Evolutionary conservation across 2,113 vertebrate species (phyloP), one percentile per base, ranked within the genome.

Genomic region (Dendrocopos noguchii): DNA sequence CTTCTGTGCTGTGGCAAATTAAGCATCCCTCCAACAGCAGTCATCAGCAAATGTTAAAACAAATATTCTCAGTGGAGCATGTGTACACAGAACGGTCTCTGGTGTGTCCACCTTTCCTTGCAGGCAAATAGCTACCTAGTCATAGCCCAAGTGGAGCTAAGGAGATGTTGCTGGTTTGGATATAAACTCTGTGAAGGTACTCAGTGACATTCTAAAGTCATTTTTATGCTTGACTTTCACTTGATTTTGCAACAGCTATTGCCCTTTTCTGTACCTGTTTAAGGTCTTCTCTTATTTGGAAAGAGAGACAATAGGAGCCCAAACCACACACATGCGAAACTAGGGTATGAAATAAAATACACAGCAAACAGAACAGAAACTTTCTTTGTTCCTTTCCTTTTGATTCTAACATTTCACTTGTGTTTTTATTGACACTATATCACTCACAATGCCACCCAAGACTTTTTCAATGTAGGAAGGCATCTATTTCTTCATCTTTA

Each of bases 251-350:
- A 29, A 61, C 7, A 57, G 16, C 42, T 67, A 17, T 34, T 29
- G 4, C 8, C 12, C 0, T 66, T 80, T 57, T n/a, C 31, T 66
- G 4, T 10, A 47, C 6, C 14, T 88, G 82, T 59, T 60, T 12
- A 71, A 83, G 15, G 24, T 63, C 20, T 33, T 64, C 50, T 77
- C 7, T 65, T 42, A n/a, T 60, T 74, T 55, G 18, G 4, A 52
- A 78, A 67, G 16, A 0, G 5, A 52, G 8, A 3, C 7, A 56
- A 36, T 1, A 1, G 7, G 6, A 4, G 3, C 2, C 18, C 25
- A 74, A 84, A 72, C 1, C 5, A 47, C 12, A 44, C 19, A 15
- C 3, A 18, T 33, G 71, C 15, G 46, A 68, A 64, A 77, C 11
- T 3, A 33, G 2, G 2, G 0, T 22, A 33, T 7, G 6, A 8